Conservation (phyloP, 1,140 invertebrate species). For the Ganaspis sp. region DNA sequence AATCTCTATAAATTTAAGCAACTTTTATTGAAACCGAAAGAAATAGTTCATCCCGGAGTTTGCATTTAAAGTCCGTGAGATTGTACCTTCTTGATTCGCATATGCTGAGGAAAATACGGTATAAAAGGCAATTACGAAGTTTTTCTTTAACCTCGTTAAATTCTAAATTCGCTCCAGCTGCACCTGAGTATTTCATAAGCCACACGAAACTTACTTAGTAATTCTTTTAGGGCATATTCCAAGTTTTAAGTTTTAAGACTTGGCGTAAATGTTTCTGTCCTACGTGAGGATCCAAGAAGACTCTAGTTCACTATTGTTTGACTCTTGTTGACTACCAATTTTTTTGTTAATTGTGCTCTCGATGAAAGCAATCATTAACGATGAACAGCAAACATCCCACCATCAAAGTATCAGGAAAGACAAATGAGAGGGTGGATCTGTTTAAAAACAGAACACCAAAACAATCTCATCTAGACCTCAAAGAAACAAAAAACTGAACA, state of each 20-base stretch:
- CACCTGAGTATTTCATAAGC: conserved; percentile 1
- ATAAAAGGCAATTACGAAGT: background rate
- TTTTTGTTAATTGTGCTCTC: background rate
- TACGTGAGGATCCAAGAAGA: background rate
- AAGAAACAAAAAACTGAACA: no score
- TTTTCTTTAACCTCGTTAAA: conserved; percentile 6
- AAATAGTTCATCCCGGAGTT: no score
- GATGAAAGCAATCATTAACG: background rate
- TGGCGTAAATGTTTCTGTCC: background rate
- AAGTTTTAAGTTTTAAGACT: background rate
- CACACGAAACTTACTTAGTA: background rate
- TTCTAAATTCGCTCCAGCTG: conserved; percentile 17
- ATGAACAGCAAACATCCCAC: background rate
- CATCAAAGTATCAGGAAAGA: background rate
- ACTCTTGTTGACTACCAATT: background rate
- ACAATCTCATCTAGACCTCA: background rate
- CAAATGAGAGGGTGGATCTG: background rate
- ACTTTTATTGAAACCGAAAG: no score
- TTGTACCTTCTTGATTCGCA: background rate
- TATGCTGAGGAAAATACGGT: background rate
- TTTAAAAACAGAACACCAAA: background rate
- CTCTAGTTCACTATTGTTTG: background rate
- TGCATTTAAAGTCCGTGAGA: no score
- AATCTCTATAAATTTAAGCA: no score
- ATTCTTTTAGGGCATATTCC: background rate